Base-by-base conservation (phyloP, 1,140 invertebrate genomes). In the Helicoverpa zea region DNA sequence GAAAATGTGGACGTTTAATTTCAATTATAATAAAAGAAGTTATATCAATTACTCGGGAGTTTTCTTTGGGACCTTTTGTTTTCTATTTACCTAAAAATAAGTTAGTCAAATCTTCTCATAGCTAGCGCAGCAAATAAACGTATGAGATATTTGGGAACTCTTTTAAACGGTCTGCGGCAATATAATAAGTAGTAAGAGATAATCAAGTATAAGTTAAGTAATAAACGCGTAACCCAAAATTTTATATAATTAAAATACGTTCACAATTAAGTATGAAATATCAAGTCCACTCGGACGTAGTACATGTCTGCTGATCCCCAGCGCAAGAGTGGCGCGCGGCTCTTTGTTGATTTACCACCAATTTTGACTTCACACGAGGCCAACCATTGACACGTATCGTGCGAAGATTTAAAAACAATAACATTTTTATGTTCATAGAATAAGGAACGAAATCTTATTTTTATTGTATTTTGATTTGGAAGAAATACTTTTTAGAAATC, bases 341-440 rank as follows among this genome's bases (percentile, higher is more conserved):
- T 63, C 81, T 79, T 84, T 83, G 80, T 82, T 81, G 82, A 76
- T 79, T 78, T 58, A 82, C 76, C 80, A 78, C 81, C 77, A 81
- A 83, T 84, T 80, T 82, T 81, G 79, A 82, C 75, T 82, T 83
- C 81, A 84, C 85, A 83, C 85, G 80, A 66, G 59, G 54, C 63
- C 68, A 64, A 12, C 66, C 81, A 79, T 82, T 80, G 74, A 82
- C 75, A 79, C 61, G 64, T 73, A 80, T 72, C 52, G 54, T 72
- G 56, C 3, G 9, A 2, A 56, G 11, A 11, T 43, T 83, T 63
- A 76, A 79, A 80, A 80, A 76, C 72, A 72, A 80, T 75, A 59
- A 79, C 73, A 43, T 29, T 61, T 56, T 76, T 56, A 73, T 52
- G 61, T 72, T 16, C 18, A 13, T 10, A 14, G 12, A n/a, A n/a